Evolutionary conservation across 2,888 invertebrate genomes (phyloP), one percentile per base, ranked within the genome.

Genomic region (Ophion ellenae): DNA sequence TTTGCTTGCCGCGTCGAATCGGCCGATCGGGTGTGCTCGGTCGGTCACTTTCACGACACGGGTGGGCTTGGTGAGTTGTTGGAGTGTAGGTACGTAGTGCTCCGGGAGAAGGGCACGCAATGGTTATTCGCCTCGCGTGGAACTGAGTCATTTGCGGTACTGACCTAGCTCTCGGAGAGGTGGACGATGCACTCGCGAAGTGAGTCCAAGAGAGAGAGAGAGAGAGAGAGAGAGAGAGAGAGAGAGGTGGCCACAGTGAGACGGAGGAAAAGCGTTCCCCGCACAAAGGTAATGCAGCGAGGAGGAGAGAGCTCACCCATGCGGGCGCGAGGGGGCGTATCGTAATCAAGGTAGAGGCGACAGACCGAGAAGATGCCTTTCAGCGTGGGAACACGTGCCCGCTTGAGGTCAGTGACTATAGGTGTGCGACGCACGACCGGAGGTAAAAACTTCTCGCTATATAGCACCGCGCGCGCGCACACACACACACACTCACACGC

Each of bases 341-440:
- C 90, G 91, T 90, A 92, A 92, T 91, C 91, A 91, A 89, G 89
- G 81, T 75, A 75, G 83, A 87, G 89, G 89, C 90, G 90, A 88
- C 89, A 89, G 87, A 90, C 89, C 89, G 87, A 88, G 89, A 88
- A 90, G 92, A 92, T 90, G 89, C 87, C 89, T 91, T 89, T 90
- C 90, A 89, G 88, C 93, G 93, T 93, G 93, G 93, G 92, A 93
- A 92, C 90, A 89, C 90, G 88, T 91, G 88, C 88, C 90, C 88
- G 90, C 66, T 59, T 45, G 92, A 91, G 92, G 91, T 92, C 92
- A 91, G 84, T 85, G 86, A 83, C 71, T 87, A 87, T 86, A 84
- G 87, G 88, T 88, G 83, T 57, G 71, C 79, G 80, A 88, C 82
- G 79, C 80, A 76, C 86, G 81, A 76, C 70, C 69, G 24, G 11